phyloP scores from a whole-genome alignment of 2,888 invertebrate genomes.

The Reticulitermes lucifugus region DNA sequence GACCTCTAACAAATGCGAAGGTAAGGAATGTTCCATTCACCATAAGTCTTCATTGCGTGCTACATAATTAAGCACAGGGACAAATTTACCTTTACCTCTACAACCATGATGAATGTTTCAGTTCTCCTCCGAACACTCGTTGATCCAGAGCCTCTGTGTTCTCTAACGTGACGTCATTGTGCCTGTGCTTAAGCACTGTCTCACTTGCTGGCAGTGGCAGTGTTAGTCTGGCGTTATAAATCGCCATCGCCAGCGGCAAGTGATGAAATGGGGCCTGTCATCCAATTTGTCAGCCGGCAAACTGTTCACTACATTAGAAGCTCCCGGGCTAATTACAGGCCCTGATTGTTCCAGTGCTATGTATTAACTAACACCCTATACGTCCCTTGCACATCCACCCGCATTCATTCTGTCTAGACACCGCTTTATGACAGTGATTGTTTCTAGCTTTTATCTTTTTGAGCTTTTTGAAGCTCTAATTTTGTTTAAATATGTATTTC shows the following conservation, averaged over 20 bases:
- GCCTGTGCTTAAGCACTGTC: background rate
- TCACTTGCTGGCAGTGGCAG: background rate
- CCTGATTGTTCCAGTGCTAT: background rate
- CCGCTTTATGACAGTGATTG: too few species aligned
- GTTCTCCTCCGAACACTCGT: background rate
- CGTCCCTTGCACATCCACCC: background rate
- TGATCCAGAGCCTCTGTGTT: background rate
- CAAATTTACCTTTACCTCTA: too few species aligned
- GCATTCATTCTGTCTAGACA: too few species aligned
- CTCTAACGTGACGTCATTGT: background rate
- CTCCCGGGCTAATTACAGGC: constrained; percentile 12
- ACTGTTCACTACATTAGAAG: constrained; percentile 10
- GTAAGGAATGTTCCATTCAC: too few species aligned
- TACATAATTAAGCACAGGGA: too few species aligned
- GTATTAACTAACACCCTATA: background rate
- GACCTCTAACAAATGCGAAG: too few species aligned
- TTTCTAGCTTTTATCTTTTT: too few species aligned
- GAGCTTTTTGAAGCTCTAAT: too few species aligned
- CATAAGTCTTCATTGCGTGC: too few species aligned
- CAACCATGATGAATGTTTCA: too few species aligned
- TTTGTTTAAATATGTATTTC: too few species aligned
- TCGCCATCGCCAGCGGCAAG: background rate
- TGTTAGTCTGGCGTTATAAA: background rate
- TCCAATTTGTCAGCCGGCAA: constrained; percentile 7
- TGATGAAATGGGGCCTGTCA: constrained; percentile 16